Evolutionary conservation across 2,113 vertebrate genomes (phyloP).

Genomic region (Peromyscus polionotus): DNA sequence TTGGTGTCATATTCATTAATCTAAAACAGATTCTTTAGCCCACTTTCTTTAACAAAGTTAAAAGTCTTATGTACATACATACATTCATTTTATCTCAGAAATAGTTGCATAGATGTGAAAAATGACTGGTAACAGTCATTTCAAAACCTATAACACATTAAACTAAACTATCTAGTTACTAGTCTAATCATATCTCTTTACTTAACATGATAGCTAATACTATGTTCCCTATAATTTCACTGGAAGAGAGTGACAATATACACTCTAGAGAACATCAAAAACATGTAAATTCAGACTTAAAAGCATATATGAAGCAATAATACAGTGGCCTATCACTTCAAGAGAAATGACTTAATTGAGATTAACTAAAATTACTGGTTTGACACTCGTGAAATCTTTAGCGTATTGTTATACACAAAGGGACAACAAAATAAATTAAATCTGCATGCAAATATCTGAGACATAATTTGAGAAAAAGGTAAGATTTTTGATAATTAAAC

Average conservation of each 20-base stretch:
- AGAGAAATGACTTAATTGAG: conserved; percentile 39
- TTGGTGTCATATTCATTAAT: neutral
- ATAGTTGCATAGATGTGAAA: neutral
- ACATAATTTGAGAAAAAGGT: conserved; percentile 35
- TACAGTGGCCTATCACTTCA: neutral
- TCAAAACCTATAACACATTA: neutral
- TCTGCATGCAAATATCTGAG: neutral
- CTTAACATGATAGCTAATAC: neutral
- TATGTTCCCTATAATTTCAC: neutral
- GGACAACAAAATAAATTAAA: conserved; percentile 34
- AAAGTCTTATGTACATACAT: conserved; percentile 26
- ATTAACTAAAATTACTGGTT: conserved; percentile 30
- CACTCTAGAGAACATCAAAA: conserved; percentile 1
- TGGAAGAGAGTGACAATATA: neutral
- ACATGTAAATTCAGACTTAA: neutral
- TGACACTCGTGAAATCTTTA: neutral
- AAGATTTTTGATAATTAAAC: neutral
- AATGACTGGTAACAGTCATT: conserved; percentile 16
- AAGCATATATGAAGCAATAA: neutral
- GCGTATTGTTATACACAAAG: conserved; percentile 22
- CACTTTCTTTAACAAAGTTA: conserved; percentile 35
- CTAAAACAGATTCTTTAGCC: conserved; percentile 41
- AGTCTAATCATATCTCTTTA: neutral
- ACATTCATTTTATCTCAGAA: conserved; percentile 41
- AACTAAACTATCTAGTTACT: conserved; percentile 1